Percentiles rank a stretch among this genome's conserved stretches.
Evolutionary conservation across 37 sponge, comb jelly and placozoan species (phyloP).

Genomic region (Tethya wilhelma): DNA sequence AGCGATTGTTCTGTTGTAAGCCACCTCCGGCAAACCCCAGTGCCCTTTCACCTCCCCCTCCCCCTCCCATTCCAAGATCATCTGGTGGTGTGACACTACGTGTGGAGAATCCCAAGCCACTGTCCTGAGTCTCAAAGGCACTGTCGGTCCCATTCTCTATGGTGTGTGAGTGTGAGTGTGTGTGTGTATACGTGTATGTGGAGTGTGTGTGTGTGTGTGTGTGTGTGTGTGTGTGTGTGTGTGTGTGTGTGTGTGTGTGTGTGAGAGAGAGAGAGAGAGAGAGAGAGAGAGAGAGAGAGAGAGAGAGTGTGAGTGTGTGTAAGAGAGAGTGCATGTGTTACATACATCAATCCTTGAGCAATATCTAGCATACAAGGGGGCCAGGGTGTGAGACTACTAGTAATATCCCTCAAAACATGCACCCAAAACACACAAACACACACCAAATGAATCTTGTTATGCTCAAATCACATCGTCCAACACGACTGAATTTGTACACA

Average conservation of each 20-base stretch:
- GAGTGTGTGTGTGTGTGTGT: no score
- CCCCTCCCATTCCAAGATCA: not conserved
- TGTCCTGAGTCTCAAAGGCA: not conserved
- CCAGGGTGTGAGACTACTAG: not conserved
- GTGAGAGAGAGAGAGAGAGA: no score
- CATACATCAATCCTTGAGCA: not conserved
- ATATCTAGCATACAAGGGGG: not conserved
- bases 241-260: no score
- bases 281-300: not conserved
- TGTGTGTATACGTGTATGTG: no score
- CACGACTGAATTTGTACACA: no score
- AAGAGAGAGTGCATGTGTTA: not conserved
- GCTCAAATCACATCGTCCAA: no score
- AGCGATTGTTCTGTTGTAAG: slow-evolving; percentile 27
- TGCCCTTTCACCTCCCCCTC: not conserved
- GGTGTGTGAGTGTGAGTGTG: no score
- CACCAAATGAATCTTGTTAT: no score
- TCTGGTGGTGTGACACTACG: not conserved
- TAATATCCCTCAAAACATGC: not conserved
- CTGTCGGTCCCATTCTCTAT: slow-evolving; percentile 30
- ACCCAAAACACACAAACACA: no score
- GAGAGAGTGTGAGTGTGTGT: not conserved
- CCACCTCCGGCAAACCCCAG: not conserved
- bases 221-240: no score
- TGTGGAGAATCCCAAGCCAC: not conserved